Evolutionary conservation across 2,113 vertebrate species (phyloP), one percentile per base, ranked within the genome.

Genomic region (Cyanoramphus novaezelandiae): DNA sequence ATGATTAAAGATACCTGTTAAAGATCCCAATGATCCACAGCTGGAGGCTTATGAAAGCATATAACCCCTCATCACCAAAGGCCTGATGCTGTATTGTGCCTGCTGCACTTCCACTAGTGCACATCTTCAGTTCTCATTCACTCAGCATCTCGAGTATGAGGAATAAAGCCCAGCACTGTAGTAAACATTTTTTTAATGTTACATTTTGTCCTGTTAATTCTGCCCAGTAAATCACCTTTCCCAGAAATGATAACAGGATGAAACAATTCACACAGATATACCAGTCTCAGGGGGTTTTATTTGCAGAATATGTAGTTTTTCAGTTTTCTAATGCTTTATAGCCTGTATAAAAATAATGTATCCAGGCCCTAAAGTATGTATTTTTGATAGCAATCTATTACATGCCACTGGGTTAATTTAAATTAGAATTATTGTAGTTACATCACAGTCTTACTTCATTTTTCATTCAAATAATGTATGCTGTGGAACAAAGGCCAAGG

Each of bases 331-430:
- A 33, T 62, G 24, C 18, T 57, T 35, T 27, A 75, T 17, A 46
- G 11, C 3, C 12, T 41, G 65, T 52, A 27, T 2, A 49, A 87
- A 87, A 70, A 82, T 9, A 13, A 37, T 3, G 11, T 47, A 16
- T 71, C 15, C 23, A 55, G 12, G 16, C 60, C 10, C 8, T 41
- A 55, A 37, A 64, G 15, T 49, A 59, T 14, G 11, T 2, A 1
- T 4, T 41, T 78, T 77, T 78, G 2, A 16, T 8, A 79, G 9
- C 2, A 72, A 43, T 55, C 43, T 27, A 43, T 86, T 78, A 47
- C 39, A 37, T 47, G 7, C 3, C 3, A 2, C 28, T 4, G 1
- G 11, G 28, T 3, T 15, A 35, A 50, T 55, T 57, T 65, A 31
- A 83, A 78, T 7, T 70, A 13, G 19, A 85, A 60, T 16, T 64